Percentiles rank a stretch among this genome's conserved stretches.
Conservation (phyloP, 2,888 invertebrate genomes). For the Dione juno region DNA sequence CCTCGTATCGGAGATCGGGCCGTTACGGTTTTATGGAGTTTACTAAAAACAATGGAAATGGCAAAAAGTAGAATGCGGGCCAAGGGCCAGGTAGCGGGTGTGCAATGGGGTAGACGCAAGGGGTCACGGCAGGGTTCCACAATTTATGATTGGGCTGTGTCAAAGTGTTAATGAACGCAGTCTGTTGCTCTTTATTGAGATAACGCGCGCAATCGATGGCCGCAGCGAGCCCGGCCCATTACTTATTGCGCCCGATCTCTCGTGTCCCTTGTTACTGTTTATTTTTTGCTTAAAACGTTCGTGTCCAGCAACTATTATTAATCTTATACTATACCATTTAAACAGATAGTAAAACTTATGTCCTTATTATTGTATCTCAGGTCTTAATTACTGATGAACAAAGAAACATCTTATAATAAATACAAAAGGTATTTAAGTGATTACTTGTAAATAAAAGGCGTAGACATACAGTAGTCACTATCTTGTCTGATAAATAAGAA, state of each 20-base stretch:
- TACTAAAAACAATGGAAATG: conserved; percentile 80
- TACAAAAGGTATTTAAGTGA: conserved; percentile 4
- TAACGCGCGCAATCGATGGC: conserved; percentile 73
- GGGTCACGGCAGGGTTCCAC: conserved; percentile 79
- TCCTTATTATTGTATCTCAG: conserved; percentile 53
- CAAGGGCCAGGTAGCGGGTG: conserved; percentile 63
- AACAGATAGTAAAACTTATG: conserved; percentile 58
- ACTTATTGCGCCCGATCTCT: conserved; percentile 75
- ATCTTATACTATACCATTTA: conserved; percentile 65
- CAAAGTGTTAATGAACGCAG: conserved; percentile 83
- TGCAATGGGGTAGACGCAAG: conserved; percentile 69
- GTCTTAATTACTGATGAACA: conserved; percentile 13
- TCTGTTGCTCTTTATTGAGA: conserved; percentile 83
- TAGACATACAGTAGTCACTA: conserved; percentile 9
- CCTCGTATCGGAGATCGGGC: conserved; percentile 73
- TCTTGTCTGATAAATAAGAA: conserved; percentile 22
- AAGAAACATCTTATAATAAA: neutral
- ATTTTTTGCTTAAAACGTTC: conserved; percentile 68
- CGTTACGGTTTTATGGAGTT: conserved; percentile 76
- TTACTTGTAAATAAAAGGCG: conserved; percentile 11
- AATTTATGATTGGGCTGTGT: conserved; percentile 82
- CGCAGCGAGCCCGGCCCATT: conserved; percentile 66
- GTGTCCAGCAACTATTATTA: conserved; percentile 75
- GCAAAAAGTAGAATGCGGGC: conserved; percentile 80
- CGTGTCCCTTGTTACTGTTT: conserved; percentile 68